phyloP scores from a whole-genome alignment of 2,113 vertebrate genomes.

The Heteronetta atricapilla region DNA sequence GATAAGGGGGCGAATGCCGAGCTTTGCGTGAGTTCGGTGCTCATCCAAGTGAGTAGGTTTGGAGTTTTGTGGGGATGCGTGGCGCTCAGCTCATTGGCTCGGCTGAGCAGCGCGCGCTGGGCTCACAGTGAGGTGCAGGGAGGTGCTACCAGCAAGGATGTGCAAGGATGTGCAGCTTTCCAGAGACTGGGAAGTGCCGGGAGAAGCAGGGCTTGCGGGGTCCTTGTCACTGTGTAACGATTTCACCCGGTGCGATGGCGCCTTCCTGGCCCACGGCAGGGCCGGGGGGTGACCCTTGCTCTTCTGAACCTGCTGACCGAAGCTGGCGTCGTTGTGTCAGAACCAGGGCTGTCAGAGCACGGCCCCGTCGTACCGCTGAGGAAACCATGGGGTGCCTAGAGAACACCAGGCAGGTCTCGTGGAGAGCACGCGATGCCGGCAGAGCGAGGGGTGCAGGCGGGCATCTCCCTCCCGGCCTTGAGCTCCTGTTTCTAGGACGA shows the following conservation, averaged over 20 bases:
- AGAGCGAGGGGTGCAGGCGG: neutral
- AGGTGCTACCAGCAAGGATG: neutral
- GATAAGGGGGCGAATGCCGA: conserved; percentile 21
- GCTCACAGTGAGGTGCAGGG: neutral
- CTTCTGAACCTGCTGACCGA: neutral
- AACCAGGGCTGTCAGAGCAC: neutral
- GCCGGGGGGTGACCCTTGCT: neutral
- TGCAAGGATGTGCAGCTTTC: neutral
- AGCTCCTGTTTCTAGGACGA: neutral
- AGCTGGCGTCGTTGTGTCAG: neutral
- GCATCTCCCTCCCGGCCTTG: neutral
- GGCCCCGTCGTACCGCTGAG: neutral
- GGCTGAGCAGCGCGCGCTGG: neutral
- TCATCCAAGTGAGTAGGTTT: conserved; percentile 17
- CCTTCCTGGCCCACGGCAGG: neutral
- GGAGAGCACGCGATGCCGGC: too few relatives aligned
- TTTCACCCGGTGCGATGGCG: neutral
- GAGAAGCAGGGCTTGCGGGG: neutral
- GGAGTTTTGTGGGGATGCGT: neutral
- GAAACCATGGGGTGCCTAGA: neutral
- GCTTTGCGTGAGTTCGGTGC: conserved; percentile 25
- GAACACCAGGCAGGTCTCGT: neutral
- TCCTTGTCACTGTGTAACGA: neutral
- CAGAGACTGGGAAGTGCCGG: neutral
- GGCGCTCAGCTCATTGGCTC: neutral